Conservation (phyloP, 1,140 invertebrate genomes). For the Wasmannia auropunctata region DNA sequence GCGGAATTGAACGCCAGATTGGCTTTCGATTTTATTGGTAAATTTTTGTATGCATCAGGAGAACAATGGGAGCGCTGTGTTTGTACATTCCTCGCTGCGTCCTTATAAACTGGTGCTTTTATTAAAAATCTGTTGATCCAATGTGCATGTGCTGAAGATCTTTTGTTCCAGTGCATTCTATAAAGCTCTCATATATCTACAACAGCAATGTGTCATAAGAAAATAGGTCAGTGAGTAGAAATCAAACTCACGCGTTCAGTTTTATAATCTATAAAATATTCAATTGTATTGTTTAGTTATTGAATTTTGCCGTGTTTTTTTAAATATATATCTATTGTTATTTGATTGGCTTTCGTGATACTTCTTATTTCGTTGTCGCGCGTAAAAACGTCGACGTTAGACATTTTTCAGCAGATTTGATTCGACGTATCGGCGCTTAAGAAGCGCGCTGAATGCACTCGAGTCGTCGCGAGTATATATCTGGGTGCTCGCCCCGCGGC, state of each 20-base stretch:
- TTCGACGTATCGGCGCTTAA: slow-evolving; percentile 12
- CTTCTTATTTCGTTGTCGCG: background rate
- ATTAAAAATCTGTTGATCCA: slow-evolving; percentile 43
- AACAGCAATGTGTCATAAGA: background rate
- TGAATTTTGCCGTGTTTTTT: background rate
- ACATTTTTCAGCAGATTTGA: slow-evolving; percentile 4
- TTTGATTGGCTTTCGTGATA: background rate
- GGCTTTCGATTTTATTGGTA: slow-evolving; percentile 53
- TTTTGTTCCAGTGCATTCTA: background rate
- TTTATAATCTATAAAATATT: background rate
- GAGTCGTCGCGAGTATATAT: background rate
- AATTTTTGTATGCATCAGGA: slow-evolving; percentile 32
- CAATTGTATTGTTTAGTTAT: background rate
- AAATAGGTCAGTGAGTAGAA: slow-evolving; percentile 20
- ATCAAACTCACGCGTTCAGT: background rate
- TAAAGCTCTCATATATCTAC: background rate
- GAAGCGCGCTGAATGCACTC: slow-evolving; percentile 26
- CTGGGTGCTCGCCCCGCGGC: background rate
- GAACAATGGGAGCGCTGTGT: background rate
- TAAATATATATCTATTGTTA: background rate
- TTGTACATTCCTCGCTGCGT: slow-evolving; percentile 15
- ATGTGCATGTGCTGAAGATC: background rate
- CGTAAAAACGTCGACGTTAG: background rate
- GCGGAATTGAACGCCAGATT: slow-evolving; percentile 35
- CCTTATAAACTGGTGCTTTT: slow-evolving; percentile 39